Conservation (phyloP, 2,888 invertebrate genomes). For the Caenorhabditis parvicauda region DNA sequence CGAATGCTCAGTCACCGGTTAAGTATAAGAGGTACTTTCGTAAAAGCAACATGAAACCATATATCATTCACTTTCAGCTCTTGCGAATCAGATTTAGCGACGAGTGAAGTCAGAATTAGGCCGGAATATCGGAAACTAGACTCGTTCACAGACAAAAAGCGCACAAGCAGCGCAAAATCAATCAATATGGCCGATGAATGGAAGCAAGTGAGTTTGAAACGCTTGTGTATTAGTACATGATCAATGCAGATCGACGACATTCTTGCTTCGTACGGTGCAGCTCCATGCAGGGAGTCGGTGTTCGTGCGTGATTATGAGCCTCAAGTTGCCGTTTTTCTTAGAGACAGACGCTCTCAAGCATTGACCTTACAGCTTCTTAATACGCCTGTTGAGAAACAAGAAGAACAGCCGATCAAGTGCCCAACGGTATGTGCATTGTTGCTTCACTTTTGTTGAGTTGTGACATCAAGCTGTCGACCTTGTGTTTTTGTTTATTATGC, state of each 20-base stretch:
- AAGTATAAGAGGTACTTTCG: too few relatives aligned
- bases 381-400: conserved; percentile 9
- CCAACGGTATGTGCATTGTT: conserved; percentile 7
- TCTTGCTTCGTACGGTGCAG: conserved; percentile 44
- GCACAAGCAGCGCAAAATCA: background rate
- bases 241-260: conserved; percentile 42
- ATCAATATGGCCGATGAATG: background rate
- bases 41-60: too few relatives aligned
- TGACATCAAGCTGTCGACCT: background rate
- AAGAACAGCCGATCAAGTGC: conserved; percentile 4
- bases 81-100: too few relatives aligned
- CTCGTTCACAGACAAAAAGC: background rate
- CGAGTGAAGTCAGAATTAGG: background rate
- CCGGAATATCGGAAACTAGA: background rate
- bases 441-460: background rate
- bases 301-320: conserved; percentile 41
- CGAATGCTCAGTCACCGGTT: conserved; percentile 13
- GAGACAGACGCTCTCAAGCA: conserved; percentile 45
- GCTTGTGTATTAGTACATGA: background rate
- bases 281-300: conserved; percentile 52
- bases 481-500: too few relatives aligned
- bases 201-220: background rate
- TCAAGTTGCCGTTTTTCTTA: conserved; percentile 43
- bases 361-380: conserved; percentile 36
- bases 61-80: too few relatives aligned